Conservation (phyloP, 2,113 vertebrate species). For the Notothenia coriiceps region DNA sequence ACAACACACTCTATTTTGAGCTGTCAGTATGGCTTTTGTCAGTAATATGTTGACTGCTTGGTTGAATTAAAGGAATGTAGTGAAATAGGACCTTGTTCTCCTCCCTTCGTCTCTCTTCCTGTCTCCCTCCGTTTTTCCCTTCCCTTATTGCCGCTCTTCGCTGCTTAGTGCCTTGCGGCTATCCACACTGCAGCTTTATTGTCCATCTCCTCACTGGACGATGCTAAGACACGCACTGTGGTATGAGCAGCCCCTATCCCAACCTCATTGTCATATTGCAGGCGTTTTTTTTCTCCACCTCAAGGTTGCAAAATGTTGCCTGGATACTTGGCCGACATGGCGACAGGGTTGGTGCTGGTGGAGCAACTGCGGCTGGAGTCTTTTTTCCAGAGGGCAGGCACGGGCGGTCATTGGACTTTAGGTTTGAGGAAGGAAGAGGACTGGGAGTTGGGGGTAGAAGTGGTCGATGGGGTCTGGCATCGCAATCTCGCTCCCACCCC, state of each 20-base stretch:
- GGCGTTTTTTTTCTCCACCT: slow-evolving; percentile 57
- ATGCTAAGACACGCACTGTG: slow-evolving; percentile 18
- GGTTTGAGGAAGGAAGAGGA: slow-evolving; percentile 51
- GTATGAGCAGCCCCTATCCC: not conserved
- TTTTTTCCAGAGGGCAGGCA: slow-evolving; percentile 65
- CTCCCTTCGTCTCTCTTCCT: slow-evolving; percentile 29
- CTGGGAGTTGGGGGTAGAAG: slow-evolving; percentile 42
- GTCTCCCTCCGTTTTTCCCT: slow-evolving; percentile 14
- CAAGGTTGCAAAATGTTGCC: slow-evolving; percentile 54
- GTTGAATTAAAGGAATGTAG: slow-evolving; percentile 76
- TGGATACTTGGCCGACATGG: slow-evolving; percentile 63
- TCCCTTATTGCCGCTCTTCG: slow-evolving; percentile 6
- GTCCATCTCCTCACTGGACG: slow-evolving; percentile 24
- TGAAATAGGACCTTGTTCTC: slow-evolving; percentile 70
- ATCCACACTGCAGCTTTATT: slow-evolving; percentile 34
- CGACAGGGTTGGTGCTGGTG: slow-evolving; percentile 41
- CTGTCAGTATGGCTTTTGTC: slow-evolving; percentile 66
- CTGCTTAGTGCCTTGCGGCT: slow-evolving; percentile 12
- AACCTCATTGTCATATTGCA: slow-evolving; percentile 58
- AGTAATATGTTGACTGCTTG: slow-evolving; percentile 68
- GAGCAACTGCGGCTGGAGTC: slow-evolving; percentile 49
- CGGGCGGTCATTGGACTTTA: slow-evolving; percentile 45
- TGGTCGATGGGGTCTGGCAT: slow-evolving; percentile 72
- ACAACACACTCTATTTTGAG: slow-evolving; percentile 48
- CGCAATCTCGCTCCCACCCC: slow-evolving; percentile 38